Conservation (phyloP, 2,888 invertebrate genomes). For the Caradrina kadenii region DNA sequence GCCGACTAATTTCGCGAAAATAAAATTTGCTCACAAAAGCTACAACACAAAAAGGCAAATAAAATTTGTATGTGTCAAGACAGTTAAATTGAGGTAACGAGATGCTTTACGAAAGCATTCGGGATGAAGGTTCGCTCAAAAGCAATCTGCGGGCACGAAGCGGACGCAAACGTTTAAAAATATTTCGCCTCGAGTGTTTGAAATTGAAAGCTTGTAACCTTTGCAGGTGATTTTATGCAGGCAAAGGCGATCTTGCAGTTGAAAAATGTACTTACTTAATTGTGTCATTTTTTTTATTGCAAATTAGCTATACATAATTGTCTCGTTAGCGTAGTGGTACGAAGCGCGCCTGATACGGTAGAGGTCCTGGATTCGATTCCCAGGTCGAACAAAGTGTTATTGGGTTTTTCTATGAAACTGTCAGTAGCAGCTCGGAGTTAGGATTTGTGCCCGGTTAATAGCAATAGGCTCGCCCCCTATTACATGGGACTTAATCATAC, state of each 20-base stretch:
- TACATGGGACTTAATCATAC: too few species aligned
- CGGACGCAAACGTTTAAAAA: slow-evolving; percentile 66
- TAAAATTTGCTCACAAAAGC: slow-evolving; percentile 84
- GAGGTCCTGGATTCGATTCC: too few species aligned
- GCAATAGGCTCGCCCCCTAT: too few species aligned
- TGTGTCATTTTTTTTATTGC: background rate
- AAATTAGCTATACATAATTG: too few species aligned
- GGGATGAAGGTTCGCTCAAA: slow-evolving; percentile 77
- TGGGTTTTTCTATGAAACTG: too few species aligned
- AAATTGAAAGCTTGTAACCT: slow-evolving; percentile 40
- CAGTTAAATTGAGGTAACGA: slow-evolving; percentile 87
- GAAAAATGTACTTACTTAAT: slow-evolving; percentile 6
- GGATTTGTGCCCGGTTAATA: too few species aligned
- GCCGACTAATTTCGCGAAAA: slow-evolving; percentile 78
- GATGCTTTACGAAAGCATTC: slow-evolving; percentile 79
- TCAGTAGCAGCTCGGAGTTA: too few species aligned
- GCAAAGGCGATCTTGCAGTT: background rate
- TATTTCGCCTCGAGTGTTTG: slow-evolving; percentile 49
- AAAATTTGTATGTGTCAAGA: slow-evolving; percentile 87
- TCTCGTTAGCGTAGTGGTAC: too few species aligned
- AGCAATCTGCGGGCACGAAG: slow-evolving; percentile 80
- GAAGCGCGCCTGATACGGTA: too few species aligned
- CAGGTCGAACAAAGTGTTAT: too few species aligned
- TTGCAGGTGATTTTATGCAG: slow-evolving; percentile 20
- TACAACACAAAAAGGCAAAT: slow-evolving; percentile 80